These are phyloP conservation scores for Taeniopygia guttata DNA, from an alignment of 2,797 vertebrate species.

Conservation along the genomic window DNA sequence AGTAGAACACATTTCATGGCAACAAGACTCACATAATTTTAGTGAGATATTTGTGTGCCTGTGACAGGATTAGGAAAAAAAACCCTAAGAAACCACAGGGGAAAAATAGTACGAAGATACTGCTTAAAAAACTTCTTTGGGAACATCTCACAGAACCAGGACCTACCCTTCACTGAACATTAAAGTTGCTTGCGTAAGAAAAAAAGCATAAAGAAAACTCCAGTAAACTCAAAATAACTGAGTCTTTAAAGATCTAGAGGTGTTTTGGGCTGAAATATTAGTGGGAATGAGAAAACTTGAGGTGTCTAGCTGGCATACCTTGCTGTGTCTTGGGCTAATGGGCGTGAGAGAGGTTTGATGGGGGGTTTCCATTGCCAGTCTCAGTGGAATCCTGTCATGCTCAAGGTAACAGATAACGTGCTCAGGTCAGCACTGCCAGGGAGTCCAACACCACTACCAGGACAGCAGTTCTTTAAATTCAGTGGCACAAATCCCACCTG, in stretches of 20 bases:
- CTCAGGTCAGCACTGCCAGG: not conserved
- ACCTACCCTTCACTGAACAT: not conserved
- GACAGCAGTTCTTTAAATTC: not conserved
- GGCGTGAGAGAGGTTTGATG: not conserved
- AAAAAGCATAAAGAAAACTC: not conserved
- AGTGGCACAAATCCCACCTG: not conserved
- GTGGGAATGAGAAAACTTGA: not conserved
- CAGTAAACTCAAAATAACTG: not conserved
- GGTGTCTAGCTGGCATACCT: not conserved
- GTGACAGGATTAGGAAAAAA: not conserved
- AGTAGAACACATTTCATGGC: not conserved
- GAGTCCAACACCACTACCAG: not conserved
- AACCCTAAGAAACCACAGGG: fast-evolving
- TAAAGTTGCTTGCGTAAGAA: not conserved
- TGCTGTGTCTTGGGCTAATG: not conserved
- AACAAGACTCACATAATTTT: not conserved
- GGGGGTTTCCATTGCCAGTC: not conserved
- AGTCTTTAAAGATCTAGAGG: not conserved
- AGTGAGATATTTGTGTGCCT: not conserved
- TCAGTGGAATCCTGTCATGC: not conserved
- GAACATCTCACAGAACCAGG: not conserved
- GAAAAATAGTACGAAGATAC: not conserved
- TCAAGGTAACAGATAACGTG: not conserved
- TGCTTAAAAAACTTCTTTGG: not conserved
- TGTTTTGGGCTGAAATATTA: not conserved